phyloP scores from a whole-genome alignment of 2,888 invertebrate genomes.

The Mechanitis messenoides region DNA sequence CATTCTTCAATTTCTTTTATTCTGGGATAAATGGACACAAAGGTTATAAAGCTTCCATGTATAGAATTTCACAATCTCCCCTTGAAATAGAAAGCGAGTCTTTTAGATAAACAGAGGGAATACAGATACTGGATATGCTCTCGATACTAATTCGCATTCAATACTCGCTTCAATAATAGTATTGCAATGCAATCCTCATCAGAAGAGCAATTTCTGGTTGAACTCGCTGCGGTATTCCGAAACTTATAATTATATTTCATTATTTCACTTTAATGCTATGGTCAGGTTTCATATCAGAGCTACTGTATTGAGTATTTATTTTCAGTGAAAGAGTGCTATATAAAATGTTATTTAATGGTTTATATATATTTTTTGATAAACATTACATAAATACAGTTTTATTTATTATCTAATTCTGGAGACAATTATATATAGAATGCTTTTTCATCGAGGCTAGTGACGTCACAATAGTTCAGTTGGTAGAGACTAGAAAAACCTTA shows the following conservation, averaged over 20 bases:
- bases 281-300: not conserved
- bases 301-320: not conserved
- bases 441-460: too few relatives aligned
- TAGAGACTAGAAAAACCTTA: too few relatives aligned
- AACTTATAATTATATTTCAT: slow-evolving; percentile 5
- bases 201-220: not conserved
- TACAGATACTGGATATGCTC: slow-evolving; percentile 40
- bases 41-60: slow-evolving; percentile 4
- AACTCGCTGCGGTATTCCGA: slow-evolving; percentile 6
- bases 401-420: too few relatives aligned
- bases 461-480: too few relatives aligned
- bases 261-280: not conserved
- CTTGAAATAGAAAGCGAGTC: slow-evolving; percentile 19
- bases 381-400: too few relatives aligned
- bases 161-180: slow-evolving; percentile 13
- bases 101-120: slow-evolving; percentile 35
- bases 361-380: too few relatives aligned
- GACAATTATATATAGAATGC: too few relatives aligned
- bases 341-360: not conserved
- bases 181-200: slow-evolving; percentile 5
- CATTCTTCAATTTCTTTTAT: not conserved
- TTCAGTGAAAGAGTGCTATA: too few relatives aligned
- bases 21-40: slow-evolving; percentile 1
- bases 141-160: slow-evolving; percentile 30
- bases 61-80: slow-evolving; percentile 13